Conservation (phyloP, 2,888 invertebrate genomes). For the Andrena bicolor region DNA sequence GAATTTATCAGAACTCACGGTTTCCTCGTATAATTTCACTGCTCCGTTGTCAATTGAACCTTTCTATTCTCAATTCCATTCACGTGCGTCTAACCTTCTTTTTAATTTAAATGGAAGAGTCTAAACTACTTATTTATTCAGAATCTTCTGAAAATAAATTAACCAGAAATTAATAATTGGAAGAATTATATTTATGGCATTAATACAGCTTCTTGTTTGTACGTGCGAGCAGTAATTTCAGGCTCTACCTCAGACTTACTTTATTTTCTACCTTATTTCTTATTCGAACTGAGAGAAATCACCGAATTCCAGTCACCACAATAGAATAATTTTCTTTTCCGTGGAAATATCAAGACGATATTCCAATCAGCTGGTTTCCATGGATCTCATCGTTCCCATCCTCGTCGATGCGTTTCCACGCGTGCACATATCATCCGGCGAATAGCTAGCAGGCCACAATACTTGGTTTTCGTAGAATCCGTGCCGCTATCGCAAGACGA, state of each 20-base stretch:
- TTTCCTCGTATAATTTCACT: conserved; percentile 14
- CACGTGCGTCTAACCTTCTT: not conserved
- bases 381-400: conserved; percentile 63
- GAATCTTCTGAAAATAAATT: too few relatives aligned
- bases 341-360: not conserved
- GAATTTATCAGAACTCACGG: conserved; percentile 22
- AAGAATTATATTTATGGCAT: too few relatives aligned
- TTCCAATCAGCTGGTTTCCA: conserved; percentile 37
- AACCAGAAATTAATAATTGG: too few relatives aligned
- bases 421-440: conserved; percentile 75
- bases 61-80: not conserved
- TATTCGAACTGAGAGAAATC: not conserved
- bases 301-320: not conserved
- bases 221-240: too few relatives aligned
- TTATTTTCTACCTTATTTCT: not conserved
- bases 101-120: not conserved
- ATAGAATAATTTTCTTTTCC: not conserved
- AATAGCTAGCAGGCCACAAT: conserved; percentile 71
- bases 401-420: conserved; percentile 68
- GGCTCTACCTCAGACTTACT: too few relatives aligned
- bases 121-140: too few relatives aligned
- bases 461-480: conserved; percentile 55
- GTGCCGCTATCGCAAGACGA: conserved; percentile 41
- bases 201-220: too few relatives aligned
- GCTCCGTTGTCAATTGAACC: not conserved